phyloP scores from a whole-genome alignment of 2,113 vertebrate species.

The Pseudopipra pipra region DNA sequence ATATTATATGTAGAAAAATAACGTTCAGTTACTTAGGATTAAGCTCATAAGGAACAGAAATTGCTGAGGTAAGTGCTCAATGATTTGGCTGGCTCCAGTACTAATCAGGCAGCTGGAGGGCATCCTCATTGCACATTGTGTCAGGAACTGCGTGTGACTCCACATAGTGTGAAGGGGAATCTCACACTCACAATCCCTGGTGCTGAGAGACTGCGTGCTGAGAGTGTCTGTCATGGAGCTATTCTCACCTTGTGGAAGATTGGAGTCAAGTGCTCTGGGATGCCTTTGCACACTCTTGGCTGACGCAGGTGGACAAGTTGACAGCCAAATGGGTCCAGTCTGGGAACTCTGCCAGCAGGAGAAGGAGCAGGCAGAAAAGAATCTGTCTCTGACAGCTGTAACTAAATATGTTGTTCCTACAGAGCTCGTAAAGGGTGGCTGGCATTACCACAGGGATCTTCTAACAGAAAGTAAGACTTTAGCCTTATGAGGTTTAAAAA shows the following conservation, averaged over 20 bases:
- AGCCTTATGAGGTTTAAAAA: background rate
- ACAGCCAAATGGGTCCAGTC: background rate
- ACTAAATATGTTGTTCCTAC: background rate
- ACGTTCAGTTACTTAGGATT: background rate
- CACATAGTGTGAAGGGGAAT: background rate
- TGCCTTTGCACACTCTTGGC: background rate
- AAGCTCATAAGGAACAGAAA: background rate
- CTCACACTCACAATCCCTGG: background rate
- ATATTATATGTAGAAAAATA: background rate
- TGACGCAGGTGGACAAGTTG: background rate
- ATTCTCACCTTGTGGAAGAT: background rate
- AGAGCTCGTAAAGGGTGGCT: background rate
- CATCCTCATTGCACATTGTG: background rate
- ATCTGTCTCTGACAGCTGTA: background rate
- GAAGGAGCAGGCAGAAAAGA: background rate
- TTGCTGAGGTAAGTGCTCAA: background rate
- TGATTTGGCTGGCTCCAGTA: background rate
- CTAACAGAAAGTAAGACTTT: background rate
- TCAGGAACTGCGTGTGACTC: background rate
- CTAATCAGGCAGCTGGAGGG: background rate
- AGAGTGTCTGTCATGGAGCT: background rate
- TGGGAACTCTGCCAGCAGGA: conserved; percentile 18
- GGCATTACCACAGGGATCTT: background rate
- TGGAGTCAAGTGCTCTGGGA: background rate
- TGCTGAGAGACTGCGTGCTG: background rate